Base-by-base conservation (phyloP, 2,888 invertebrate genomes). In the Kuschelorhynchus macadamiae region DNA sequence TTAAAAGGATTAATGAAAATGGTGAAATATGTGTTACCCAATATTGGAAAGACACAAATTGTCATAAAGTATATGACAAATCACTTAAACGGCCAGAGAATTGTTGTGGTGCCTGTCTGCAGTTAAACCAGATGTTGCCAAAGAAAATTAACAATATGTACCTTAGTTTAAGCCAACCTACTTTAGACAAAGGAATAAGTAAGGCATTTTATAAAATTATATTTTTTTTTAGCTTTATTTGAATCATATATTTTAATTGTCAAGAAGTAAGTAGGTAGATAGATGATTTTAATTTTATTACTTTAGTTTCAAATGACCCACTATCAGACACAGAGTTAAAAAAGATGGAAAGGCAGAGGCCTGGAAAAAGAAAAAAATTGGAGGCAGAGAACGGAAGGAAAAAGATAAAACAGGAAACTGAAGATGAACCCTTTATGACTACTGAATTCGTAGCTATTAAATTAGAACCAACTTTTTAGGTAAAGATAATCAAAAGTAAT, bases 11-110 rank as follows among this genome's bases (percentile, higher is more conserved):
- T n/a, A 33, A 63, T 12, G 55, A 55, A 47, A 46, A 21, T 47
- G 63, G 55, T 5, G 33, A 39, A 39, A 33, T 12, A 8, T 44
- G 39, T 5, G 63, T 25, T 7, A 49, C 57, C 0, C 50, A 57
- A 9, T 57, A 64, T 49, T 64, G 64, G 57, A 56, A 64, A 33
- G 32, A 57, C 36, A 36, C 56, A 41, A 30, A 57, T 30, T 64
- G 64, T 42, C 57, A 50, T 17, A 46, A 55, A 16, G 41, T 57
- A 3, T 64, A 17, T 41, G 47, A 56, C 16, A 41, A 56, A 42
- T 32, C 49, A 33, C 9, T 47, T 16, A 18, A 33, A 17, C 49
- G 42, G n/a, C 63, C 63, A n/a, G 63, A 63, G 16, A 44, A 55
- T 12, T 63, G 63, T 25, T 63, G 63, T 12, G 36, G 55, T 46